Conservation (phyloP, 2,113 vertebrate species). For the Salminus brasiliensis region DNA sequence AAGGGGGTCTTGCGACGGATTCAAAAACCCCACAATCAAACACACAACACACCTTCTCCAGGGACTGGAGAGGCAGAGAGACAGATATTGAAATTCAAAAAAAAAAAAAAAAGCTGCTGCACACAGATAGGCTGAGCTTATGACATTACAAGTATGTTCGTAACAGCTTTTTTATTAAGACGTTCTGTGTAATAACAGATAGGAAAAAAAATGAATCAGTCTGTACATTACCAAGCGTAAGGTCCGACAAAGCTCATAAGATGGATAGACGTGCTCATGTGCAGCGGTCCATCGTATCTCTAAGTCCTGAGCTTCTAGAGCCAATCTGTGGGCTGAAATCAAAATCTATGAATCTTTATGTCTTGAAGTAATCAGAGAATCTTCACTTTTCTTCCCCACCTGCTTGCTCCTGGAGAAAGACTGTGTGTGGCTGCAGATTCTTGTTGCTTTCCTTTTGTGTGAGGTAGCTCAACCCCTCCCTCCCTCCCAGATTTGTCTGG, state of each 20-base stretch:
- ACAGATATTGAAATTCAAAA: not conserved
- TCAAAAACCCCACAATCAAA: not conserved
- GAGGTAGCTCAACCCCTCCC: conserved; percentile 50
- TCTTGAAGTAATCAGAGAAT: not conserved
- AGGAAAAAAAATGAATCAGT: not conserved
- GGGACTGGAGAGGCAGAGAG: not conserved
- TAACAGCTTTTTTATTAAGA: not conserved
- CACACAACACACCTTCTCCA: not conserved
- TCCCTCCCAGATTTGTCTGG: conserved; percentile 39
- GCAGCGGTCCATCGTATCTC: not conserved
- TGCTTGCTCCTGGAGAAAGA: conserved; percentile 28
- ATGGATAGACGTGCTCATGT: not conserved
- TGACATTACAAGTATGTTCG: not conserved
- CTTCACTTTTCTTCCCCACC: conserved; percentile 7
- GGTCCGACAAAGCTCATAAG: conserved; percentile 3
- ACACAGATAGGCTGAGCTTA: not conserved
- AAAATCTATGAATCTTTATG: not conserved
- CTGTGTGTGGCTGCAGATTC: conserved; percentile 47
- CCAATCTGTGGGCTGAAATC: not conserved
- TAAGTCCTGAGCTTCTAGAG: conserved; percentile 10
- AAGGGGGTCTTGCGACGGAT: not conserved
- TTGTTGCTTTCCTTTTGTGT: conserved; percentile 52
- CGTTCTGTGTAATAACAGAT: not conserved
- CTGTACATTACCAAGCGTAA: conserved; percentile 23
- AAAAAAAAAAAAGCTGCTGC: not conserved